Conservation (phyloP, 2,113 vertebrate genomes). For the Pogonocichla stellata region DNA sequence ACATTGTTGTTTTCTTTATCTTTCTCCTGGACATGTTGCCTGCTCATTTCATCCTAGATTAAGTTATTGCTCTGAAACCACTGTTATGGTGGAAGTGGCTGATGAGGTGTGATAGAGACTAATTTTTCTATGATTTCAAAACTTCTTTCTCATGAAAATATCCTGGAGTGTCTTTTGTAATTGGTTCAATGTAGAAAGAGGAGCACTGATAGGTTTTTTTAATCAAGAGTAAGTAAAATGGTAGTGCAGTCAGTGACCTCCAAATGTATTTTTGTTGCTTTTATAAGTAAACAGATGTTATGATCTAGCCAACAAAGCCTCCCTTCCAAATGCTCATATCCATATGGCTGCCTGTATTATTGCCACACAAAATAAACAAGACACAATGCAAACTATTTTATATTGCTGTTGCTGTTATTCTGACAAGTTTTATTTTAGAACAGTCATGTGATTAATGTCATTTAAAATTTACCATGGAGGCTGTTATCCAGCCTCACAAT, state of each 20-base stretch:
- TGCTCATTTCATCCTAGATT: not conserved
- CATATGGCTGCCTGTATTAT: conserved; percentile 53
- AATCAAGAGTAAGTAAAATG: not conserved
- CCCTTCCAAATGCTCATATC: conserved; percentile 54
- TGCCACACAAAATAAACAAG: conserved; percentile 42
- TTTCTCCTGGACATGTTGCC: not conserved
- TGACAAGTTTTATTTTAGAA: conserved; percentile 19
- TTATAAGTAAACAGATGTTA: conserved; percentile 64
- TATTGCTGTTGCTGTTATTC: not conserved
- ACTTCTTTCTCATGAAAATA: not conserved
- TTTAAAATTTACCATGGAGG: not conserved
- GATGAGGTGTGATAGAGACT: not conserved
- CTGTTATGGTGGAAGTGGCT: not conserved
- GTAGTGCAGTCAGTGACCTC: conserved; percentile 40
- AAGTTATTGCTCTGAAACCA: not conserved
- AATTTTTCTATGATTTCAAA: not conserved
- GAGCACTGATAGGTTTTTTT: not conserved
- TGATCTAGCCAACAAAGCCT: conserved; percentile 62
- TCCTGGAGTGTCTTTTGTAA: not conserved
- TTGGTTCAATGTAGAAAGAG: not conserved
- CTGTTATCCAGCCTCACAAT: not conserved
- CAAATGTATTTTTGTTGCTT: conserved; percentile 51
- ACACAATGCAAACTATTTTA: not conserved
- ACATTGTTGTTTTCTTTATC: not conserved
- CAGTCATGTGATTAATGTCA: not conserved